Conservation (phyloP, 30 jellyfish, hydroid and myxozoan species). For the Pelagia noctiluca region DNA sequence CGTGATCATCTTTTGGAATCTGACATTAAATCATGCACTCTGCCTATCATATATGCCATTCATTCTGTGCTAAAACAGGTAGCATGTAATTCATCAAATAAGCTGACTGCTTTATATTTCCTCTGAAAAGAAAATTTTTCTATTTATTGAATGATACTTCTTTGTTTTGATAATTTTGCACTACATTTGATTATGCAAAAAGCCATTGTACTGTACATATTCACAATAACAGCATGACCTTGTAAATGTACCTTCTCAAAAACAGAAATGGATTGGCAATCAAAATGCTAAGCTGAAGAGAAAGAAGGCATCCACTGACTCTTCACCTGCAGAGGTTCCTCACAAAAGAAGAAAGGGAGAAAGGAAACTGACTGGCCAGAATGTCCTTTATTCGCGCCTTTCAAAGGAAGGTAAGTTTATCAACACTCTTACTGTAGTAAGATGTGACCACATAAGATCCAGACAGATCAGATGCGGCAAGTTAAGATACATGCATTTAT, state of each 20-base stretch:
- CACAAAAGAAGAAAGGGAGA: background rate
- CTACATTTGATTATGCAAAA: background rate
- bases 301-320: background rate
- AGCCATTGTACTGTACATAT: too few relatives aligned
- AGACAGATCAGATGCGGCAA: too few relatives aligned
- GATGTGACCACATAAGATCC: background rate
- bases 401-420: conserved; percentile 1
- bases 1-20: too few relatives aligned
- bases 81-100: too few relatives aligned
- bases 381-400: background rate
- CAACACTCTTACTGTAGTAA: background rate
- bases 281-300: background rate
- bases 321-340: background rate
- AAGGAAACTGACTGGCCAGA: background rate
- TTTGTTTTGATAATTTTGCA: too few relatives aligned
- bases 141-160: background rate
- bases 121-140: background rate
- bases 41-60: too few relatives aligned
- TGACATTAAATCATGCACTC: too few relatives aligned
- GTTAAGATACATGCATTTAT: too few relatives aligned
- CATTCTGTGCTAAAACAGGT: too few relatives aligned
- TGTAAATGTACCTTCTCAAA: too few relatives aligned
- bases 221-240: too few relatives aligned
- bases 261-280: background rate
- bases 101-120: too few relatives aligned